These are phyloP conservation scores for Lasioglossum zephyrum DNA, from an alignment of 2,888 invertebrate genomes.

Conservation along the genomic window DNA sequence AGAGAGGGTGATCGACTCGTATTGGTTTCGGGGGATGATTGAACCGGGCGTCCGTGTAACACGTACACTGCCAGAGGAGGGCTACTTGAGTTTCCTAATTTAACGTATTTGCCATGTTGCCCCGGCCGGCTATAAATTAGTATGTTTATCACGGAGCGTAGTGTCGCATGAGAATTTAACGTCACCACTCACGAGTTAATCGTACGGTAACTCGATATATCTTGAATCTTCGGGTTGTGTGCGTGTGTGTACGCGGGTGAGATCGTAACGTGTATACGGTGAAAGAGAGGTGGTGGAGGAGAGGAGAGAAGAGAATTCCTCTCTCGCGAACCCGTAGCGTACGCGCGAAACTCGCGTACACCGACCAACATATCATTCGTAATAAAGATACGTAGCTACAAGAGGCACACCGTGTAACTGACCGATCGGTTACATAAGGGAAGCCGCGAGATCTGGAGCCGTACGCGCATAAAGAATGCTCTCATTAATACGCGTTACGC, in stretches of 20 bases:
- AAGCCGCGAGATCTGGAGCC: slow-evolving; percentile 60
- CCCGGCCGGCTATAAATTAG: slow-evolving; percentile 44
- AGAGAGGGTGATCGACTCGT: slow-evolving; percentile 17
- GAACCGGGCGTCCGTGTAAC: neutral
- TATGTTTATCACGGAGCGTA: slow-evolving; percentile 47
- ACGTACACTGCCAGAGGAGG: slow-evolving; percentile 9
- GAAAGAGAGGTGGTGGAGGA: neutral
- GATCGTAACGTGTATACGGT: neutral
- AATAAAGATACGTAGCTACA: slow-evolving; percentile 67
- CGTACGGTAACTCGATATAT: slow-evolving; percentile 64
- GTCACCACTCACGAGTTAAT: slow-evolving; percentile 57
- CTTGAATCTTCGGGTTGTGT: slow-evolving; percentile 39
- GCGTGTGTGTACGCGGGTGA: no score
- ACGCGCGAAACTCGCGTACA: slow-evolving; percentile 14
- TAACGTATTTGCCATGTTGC: slow-evolving; percentile 34
- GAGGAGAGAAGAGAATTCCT: slow-evolving; percentile 27
- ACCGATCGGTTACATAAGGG: slow-evolving; percentile 62
- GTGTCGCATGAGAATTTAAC: slow-evolving; percentile 57
- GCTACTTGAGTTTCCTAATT: slow-evolving; percentile 59
- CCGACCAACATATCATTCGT: slow-evolving; percentile 65
- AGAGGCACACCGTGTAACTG: slow-evolving; percentile 55
- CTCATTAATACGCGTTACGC: slow-evolving; percentile 67
- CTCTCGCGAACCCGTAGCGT: slow-evolving; percentile 30
- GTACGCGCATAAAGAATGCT: slow-evolving; percentile 67
- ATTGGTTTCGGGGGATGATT: slow-evolving; percentile 9